phyloP scores from a whole-genome alignment of 2,888 invertebrate genomes.

The Parnassius glacialis region DNA sequence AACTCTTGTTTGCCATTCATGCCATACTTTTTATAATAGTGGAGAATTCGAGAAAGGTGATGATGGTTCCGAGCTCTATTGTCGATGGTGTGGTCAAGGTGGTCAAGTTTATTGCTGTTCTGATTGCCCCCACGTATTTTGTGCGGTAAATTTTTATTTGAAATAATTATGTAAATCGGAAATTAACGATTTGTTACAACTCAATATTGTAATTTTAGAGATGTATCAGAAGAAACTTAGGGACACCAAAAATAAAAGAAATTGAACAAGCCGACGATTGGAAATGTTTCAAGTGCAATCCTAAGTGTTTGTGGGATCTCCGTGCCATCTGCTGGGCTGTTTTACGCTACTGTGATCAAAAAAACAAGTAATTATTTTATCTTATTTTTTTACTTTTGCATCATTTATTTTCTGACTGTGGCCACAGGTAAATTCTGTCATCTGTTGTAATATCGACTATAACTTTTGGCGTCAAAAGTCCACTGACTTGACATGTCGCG shows the following conservation, averaged over 20 bases:
- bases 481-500: no score
- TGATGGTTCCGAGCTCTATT: constrained; percentile 90
- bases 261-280: constrained; percentile 90
- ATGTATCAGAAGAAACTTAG: constrained; percentile 88
- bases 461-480: no score
- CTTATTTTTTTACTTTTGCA: background rate
- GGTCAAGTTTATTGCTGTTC: constrained; percentile 90
- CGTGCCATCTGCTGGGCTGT: constrained; percentile 87
- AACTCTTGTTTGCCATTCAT: constrained; percentile 86
- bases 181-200: background rate
- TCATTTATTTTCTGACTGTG: background rate
- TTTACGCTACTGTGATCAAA: constrained; percentile 83
- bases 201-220: constrained; percentile 72
- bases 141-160: constrained; percentile 74
- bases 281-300: constrained; percentile 89
- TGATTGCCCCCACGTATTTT: constrained; percentile 87
- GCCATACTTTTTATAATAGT: constrained; percentile 89
- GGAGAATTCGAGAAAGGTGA: constrained; percentile 91
- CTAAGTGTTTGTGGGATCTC: constrained; percentile 83
- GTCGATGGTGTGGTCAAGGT: constrained; percentile 91
- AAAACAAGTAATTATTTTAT: constrained; percentile 68
- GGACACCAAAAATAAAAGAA: constrained; percentile 83
- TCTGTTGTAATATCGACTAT: no score
- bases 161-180: no score
- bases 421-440: no score